These are phyloP conservation scores for Xestobium rufovillosum DNA, from an alignment of 2,888 invertebrate genomes.

Conservation along the genomic window DNA sequence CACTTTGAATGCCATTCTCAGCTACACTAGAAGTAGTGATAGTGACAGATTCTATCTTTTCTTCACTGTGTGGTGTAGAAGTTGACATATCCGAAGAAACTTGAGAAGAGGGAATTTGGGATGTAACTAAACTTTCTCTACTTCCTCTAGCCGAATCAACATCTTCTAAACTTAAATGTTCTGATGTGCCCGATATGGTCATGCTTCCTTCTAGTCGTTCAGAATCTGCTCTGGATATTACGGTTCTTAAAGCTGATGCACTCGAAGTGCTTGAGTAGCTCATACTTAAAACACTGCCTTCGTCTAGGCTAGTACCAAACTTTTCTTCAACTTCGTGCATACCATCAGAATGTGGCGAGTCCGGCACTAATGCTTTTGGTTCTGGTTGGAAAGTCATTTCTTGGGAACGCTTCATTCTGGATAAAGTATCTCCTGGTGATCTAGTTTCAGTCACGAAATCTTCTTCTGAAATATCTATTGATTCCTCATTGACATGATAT, in stretches of 20 bases:
- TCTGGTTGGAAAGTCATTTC: slow-evolving; percentile 83
- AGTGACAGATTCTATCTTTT: slow-evolving; percentile 45
- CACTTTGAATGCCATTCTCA: slow-evolving; percentile 46
- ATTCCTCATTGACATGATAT: slow-evolving; percentile 25
- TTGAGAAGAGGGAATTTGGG: slow-evolving; percentile 25
- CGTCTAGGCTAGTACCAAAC: slow-evolving; percentile 51
- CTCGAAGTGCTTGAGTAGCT: slow-evolving; percentile 54
- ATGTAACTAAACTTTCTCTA: slow-evolving; percentile 32
- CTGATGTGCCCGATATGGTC: slow-evolving; percentile 43
- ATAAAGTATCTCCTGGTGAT: slow-evolving; percentile 50
- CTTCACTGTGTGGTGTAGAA: slow-evolving; percentile 34
- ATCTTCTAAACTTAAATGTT: slow-evolving; percentile 43
- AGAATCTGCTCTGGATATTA: slow-evolving; percentile 42
- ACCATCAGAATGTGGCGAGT: slow-evolving; percentile 46
- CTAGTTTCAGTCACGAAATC: slow-evolving; percentile 45
- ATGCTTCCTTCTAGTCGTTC: slow-evolving; percentile 42
- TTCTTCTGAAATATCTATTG: slow-evolving; percentile 51
- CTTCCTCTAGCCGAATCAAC: slow-evolving; percentile 30
- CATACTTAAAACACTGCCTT: slow-evolving; percentile 51
- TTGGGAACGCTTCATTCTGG: slow-evolving; percentile 78
- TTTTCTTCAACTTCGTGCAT: slow-evolving; percentile 46
- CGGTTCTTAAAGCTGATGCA: slow-evolving; percentile 39
- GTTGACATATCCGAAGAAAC: slow-evolving; percentile 39
- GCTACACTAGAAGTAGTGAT: slow-evolving; percentile 46
- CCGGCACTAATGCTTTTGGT: slow-evolving; percentile 40